Conservation (phyloP, 1,140 invertebrate genomes). For the Anagrus nilaparvatae region DNA sequence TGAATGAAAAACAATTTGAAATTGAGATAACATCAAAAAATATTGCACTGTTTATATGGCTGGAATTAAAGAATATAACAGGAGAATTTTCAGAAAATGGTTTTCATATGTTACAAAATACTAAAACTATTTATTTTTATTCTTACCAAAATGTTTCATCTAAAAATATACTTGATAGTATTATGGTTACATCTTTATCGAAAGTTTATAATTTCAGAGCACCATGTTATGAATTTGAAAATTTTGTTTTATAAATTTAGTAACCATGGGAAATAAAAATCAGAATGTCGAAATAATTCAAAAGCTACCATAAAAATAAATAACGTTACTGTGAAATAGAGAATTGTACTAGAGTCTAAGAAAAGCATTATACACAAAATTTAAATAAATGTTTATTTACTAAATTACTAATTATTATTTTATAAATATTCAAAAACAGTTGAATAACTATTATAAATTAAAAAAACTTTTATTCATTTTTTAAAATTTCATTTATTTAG, state of each 20-base stretch:
- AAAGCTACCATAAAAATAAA: conserved; percentile 25
- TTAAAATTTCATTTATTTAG: too few relatives aligned
- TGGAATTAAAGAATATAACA: conserved; percentile 39
- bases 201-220: conserved; percentile 22
- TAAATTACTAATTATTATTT: too few relatives aligned
- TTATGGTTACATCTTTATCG: conserved; percentile 26
- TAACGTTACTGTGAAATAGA: too few relatives aligned
- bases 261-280: conserved; percentile 25
- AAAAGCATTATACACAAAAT: too few relatives aligned
- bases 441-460: too few relatives aligned
- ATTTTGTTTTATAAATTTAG: conserved; percentile 10
- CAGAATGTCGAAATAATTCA: conserved; percentile 30
- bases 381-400: too few relatives aligned
- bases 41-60: conserved; percentile 55
- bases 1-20: conserved; percentile 23
- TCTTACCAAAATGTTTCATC: conserved; percentile 15
- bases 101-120: conserved; percentile 38
- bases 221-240: conserved; percentile 4
- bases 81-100: conserved; percentile 59
- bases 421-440: too few relatives aligned
- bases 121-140: conserved; percentile 24
- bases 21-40: conserved; percentile 38
- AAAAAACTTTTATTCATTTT: too few relatives aligned
- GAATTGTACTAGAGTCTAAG: too few relatives aligned
- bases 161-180: conserved; percentile 15